Evolutionary conservation across 2,797 vertebrate genomes (phyloP), one percentile per base, ranked within the genome.

Genomic region (Gobionotothen gibberifrons): DNA sequence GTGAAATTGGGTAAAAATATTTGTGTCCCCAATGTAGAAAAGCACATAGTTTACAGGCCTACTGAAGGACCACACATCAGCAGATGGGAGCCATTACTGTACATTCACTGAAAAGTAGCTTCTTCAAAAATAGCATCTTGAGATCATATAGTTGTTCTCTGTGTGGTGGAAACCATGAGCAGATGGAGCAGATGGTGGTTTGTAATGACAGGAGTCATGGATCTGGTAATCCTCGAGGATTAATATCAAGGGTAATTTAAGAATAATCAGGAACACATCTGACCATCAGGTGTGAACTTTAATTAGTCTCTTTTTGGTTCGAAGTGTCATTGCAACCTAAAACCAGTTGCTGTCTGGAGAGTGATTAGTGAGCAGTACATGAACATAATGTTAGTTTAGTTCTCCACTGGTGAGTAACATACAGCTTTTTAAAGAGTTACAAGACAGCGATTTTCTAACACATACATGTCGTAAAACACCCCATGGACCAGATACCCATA

Each of bases 211-310:
- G 36, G 44, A 54, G 40, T 69, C 40, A 3, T 22, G 29, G 29
- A 22, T 78, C 56, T 79, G 57, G 19, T 52, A 32, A n/a, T 29
- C 47, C 26, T 68, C 51, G 42, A 17, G 32, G 72, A 59, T 78
- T 56, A 51, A 43, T 48, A 7, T 14, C 5, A 9, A 19, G 19
- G 19, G 51, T 49, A 59, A 29, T 42, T 26, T 36, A 39, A 66
- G 47, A 74, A n/a, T 14, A 32, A 65, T 22, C 17, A 43, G 36
- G 52, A 66, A 11, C 29, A 40, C 4, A 43, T 58, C 61, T 32
- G 19, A 16, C 32, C 32, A 2, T 42, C 46, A 32, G 40, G 13
- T 60, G 11, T 54, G 32, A 79, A 39, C 14, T 53, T 16, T 9
- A 49, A 29, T 55, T 16, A 16, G 10, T 22, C 60, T 19, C 17